These are phyloP conservation scores for Athetis lepigone DNA, from an alignment of 2,888 invertebrate genomes.

Conservation along the genomic window DNA sequence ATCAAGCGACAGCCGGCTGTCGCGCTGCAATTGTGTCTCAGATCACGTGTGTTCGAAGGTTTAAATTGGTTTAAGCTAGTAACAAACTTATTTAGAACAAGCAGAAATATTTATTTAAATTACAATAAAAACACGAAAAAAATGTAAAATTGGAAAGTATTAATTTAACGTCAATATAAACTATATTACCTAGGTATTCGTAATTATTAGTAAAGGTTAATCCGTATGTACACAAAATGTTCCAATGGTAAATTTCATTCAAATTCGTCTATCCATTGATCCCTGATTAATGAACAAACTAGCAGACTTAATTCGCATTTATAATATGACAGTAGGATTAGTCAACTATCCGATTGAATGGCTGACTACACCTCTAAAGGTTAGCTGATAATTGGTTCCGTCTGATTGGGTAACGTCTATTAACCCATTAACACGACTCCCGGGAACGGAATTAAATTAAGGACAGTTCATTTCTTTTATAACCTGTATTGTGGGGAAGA, in stretches of 20 bases:
- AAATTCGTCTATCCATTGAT: neutral
- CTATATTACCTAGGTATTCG: no score
- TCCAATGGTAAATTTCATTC: neutral
- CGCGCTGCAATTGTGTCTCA: no score
- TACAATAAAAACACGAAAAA: no score
- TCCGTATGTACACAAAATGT: no score
- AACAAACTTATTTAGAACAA: no score
- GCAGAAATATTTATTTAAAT: no score
- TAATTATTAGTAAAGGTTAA: no score
- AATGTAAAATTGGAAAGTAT: no score
- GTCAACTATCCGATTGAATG: slow-evolving; percentile 54
- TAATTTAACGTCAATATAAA: no score
- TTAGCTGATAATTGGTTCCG: slow-evolving; percentile 57
- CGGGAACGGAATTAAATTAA: slow-evolving; percentile 32
- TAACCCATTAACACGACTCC: slow-evolving; percentile 49
- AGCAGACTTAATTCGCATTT: neutral
- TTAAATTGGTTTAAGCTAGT: no score
- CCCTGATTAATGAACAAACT: neutral
- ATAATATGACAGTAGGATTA: slow-evolving; percentile 26
- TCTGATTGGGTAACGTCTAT: slow-evolving; percentile 46
- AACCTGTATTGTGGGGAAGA: neutral
- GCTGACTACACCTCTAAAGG: slow-evolving; percentile 56
- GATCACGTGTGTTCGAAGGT: no score
- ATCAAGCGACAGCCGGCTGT: no score
- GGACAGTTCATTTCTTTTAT: slow-evolving; percentile 18